Evolutionary conservation across 2,888 invertebrate genomes (phyloP).

Genomic region (Folsomia manolachei): DNA sequence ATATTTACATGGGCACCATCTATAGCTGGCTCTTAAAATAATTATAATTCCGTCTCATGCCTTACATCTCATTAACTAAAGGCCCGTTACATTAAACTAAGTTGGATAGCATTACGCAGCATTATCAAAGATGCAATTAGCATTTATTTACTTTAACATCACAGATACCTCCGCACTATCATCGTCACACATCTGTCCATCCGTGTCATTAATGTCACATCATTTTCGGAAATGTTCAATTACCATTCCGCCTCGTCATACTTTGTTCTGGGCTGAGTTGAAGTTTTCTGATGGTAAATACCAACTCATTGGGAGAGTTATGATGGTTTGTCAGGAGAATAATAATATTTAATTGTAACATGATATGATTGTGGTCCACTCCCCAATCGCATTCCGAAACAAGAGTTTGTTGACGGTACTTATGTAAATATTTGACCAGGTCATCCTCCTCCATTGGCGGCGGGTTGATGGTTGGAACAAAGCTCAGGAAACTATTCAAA

Average conservation of each 20-base stretch:
- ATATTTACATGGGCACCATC: no score
- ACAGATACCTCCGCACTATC: no score
- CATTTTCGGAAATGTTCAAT: not conserved
- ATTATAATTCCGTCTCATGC: not conserved
- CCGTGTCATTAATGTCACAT: not conserved
- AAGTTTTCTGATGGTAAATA: no score
- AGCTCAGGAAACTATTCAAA: not conserved
- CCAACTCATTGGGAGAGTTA: no score
- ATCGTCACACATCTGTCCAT: not conserved
- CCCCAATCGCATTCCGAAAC: not conserved
- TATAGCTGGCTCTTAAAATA: not conserved
- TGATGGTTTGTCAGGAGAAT: no score
- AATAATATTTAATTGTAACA: slow-evolving; percentile 3
- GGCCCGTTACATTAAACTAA: not conserved
- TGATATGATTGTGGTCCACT: not conserved
- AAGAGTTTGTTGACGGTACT: not conserved
- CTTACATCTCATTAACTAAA: not conserved
- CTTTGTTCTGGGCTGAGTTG: not conserved
- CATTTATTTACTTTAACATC: not conserved
- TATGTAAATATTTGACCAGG: not conserved
- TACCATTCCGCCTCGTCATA: not conserved
- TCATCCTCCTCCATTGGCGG: not conserved
- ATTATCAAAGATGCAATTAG: not conserved
- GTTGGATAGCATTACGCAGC: not conserved
- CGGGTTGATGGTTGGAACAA: not conserved